A percentile compares a stretch with the other conserved stretches of the same genome.
Evolutionary conservation across 2,113 vertebrate species (phyloP).

Genomic region (Egretta garzetta): DNA sequence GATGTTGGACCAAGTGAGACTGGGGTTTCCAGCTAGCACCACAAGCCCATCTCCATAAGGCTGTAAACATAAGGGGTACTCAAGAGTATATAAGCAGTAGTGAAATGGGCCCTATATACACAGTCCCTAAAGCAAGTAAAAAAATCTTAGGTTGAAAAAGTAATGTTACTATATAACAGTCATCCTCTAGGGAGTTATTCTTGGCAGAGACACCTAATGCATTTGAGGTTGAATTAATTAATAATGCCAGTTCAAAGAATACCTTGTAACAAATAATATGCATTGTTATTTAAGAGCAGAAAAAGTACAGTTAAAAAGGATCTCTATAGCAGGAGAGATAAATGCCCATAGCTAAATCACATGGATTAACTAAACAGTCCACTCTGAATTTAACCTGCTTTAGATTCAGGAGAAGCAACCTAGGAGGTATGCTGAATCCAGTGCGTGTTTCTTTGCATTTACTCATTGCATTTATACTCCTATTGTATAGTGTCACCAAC

Average conservation of each 20-base stretch:
- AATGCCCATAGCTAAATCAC: not conserved
- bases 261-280: not conserved
- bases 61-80: not conserved
- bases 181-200: not conserved
- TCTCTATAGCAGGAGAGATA: not conserved
- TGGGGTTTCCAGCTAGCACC: not conserved
- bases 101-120: not conserved
- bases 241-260: not conserved
- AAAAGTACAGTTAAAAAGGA: not conserved
- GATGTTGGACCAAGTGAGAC: not conserved
- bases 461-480: not conserved
- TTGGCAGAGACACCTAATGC: not conserved
- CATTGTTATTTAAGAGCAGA: not conserved
- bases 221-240: not conserved
- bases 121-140: not conserved
- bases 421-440: not conserved
- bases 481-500: not conserved
- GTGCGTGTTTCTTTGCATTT: not conserved
- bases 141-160: not conserved
- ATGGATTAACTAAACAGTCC: not conserved
- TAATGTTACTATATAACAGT: not conserved
- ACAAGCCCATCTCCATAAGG: not conserved
- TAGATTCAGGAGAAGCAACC: not conserved
- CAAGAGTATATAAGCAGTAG: not conserved
- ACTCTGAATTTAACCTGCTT: not conserved